Conservation (phyloP, 2,888 invertebrate genomes). For the Agelastica alni region DNA sequence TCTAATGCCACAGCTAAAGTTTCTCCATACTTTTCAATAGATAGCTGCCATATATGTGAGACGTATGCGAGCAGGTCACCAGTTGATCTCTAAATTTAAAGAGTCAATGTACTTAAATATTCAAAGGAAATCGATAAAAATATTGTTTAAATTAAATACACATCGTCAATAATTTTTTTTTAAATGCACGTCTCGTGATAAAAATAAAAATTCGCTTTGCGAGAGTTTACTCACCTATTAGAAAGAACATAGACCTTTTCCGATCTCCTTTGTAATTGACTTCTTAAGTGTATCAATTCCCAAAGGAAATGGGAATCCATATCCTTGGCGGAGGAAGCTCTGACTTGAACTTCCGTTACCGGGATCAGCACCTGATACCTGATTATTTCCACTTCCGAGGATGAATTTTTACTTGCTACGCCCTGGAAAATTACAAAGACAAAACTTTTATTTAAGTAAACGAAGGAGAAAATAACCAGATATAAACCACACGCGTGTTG, state of each 20-base stretch:
- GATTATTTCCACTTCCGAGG: slow-evolving; percentile 93
- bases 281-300: slow-evolving; percentile 94
- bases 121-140: neutral
- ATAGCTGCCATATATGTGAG: no score
- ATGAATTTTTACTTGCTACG: slow-evolving; percentile 82
- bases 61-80: no score
- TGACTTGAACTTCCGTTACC: slow-evolving; percentile 95
- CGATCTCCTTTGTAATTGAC: slow-evolving; percentile 89
- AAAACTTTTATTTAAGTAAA: neutral
- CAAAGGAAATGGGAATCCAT: slow-evolving; percentile 96
- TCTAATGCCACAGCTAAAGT: no score
- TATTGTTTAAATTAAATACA: no score
- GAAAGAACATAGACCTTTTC: slow-evolving; percentile 97
- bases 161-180: no score
- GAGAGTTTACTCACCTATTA: slow-evolving; percentile 69
- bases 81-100: no score
- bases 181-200: no score
- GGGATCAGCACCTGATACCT: slow-evolving; percentile 95
- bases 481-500: no score
- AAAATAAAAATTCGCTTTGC: no score
- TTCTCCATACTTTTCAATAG: no score
- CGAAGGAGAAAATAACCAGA: no score
- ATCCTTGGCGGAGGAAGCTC: slow-evolving; percentile 91
- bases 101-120: no score
- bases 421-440: slow-evolving; percentile 66